These are phyloP conservation scores for Alexandromys fortis DNA, from an alignment of 2,113 vertebrate species.

Conservation along the genomic window DNA sequence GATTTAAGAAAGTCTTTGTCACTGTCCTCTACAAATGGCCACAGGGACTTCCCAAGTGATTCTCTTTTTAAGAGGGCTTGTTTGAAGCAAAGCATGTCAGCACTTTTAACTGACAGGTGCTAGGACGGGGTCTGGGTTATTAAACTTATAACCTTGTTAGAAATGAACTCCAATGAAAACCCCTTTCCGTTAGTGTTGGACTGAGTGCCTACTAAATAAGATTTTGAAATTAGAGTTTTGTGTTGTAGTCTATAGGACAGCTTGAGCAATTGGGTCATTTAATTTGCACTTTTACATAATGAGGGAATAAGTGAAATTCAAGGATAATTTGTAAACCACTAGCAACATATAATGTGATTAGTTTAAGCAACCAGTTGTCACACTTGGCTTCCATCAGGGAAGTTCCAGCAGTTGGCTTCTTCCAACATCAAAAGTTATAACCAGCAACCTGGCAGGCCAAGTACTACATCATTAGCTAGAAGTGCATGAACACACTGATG, in stretches of 20 bases:
- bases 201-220: background rate
- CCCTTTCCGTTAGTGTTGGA: background rate
- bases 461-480: background rate
- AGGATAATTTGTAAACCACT: slow-evolving; percentile 19
- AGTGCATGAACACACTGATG: background rate
- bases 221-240: slow-evolving; percentile 33
- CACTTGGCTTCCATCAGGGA: background rate
- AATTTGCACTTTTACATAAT: background rate
- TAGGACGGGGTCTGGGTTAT: background rate
- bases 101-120: background rate
- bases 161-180: background rate
- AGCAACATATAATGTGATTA: background rate
- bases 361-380: background rate
- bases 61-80: background rate
- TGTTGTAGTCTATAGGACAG: background rate
- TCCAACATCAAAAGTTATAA: background rate
- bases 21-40: background rate
- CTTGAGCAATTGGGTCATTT: background rate
- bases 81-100: background rate
- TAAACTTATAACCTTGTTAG: background rate
- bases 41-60: background rate
- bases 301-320: background rate
- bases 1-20: background rate
- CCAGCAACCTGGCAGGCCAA: too few species aligned
- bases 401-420: background rate